Percentiles rank a stretch among this genome's conserved stretches.
phyloP scores from a whole-genome alignment of 1,140 invertebrate genomes.

The Drosophila gunungcola region DNA sequence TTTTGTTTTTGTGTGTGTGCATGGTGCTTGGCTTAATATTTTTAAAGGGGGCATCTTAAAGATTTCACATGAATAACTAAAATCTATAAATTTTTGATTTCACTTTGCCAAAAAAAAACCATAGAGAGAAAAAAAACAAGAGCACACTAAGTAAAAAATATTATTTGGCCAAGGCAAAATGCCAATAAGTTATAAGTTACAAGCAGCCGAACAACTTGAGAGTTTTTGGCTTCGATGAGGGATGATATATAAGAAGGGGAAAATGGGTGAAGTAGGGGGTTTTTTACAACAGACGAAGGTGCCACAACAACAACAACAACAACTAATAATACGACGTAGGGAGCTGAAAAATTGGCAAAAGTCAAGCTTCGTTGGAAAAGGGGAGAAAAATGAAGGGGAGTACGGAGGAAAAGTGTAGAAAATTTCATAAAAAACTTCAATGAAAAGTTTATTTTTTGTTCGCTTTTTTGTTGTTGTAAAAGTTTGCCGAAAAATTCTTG shows the following conservation, averaged over 20 bases:
- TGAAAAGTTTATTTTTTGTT: conserved; percentile 57
- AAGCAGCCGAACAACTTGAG: conserved; percentile 31
- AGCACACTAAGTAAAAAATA: conserved; percentile 52
- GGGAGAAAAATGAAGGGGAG: background rate
- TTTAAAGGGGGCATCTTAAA: conserved; percentile 73
- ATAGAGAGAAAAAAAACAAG: conserved; percentile 1
- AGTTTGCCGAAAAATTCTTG: conserved; percentile 71
- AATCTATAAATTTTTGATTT: conserved; percentile 83
- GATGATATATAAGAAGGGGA: conserved; percentile 25
- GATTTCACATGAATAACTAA: conserved; percentile 83
- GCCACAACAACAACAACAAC: conserved; percentile 43
- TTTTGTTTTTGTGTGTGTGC: conserved; percentile 16
- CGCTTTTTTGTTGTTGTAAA: conserved; percentile 40
- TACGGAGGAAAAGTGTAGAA: conserved; percentile 36
- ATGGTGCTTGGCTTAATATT: conserved; percentile 30
- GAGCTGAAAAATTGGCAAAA: conserved; percentile 53
- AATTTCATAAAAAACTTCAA: conserved; percentile 81
- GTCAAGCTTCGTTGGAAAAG: conserved; percentile 36
- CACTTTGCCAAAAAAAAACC: conserved; percentile 60
- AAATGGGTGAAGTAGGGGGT: background rate
- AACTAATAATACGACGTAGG: conserved; percentile 38
- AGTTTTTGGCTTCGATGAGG: conserved; percentile 33
- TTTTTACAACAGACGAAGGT: conserved; percentile 17
- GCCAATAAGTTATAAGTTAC: conserved; percentile 77
- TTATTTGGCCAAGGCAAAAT: conserved; percentile 63